Evolutionary conservation across 2,888 invertebrate species (phyloP).

Genomic region (Ecliptopera silaceata): DNA sequence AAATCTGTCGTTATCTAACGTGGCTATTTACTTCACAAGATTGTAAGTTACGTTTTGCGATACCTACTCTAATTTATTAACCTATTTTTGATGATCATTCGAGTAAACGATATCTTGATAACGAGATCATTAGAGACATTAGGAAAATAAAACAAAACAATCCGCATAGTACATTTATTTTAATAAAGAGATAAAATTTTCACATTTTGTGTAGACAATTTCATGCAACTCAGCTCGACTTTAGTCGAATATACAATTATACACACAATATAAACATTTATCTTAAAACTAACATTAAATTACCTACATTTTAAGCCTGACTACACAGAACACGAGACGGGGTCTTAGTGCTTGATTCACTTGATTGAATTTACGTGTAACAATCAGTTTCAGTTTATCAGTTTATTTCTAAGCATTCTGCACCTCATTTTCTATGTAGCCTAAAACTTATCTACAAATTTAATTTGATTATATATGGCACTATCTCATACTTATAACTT

Average conservation of each 20-base stretch:
- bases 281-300: slow-evolving; percentile 45
- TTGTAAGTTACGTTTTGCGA: no score
- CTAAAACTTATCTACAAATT: neutral
- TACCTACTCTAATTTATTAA: no score
- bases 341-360: neutral
- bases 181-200: slow-evolving; percentile 80
- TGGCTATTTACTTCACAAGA: no score
- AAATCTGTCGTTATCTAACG: no score
- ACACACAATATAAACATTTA: slow-evolving; percentile 62
- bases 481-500: no score
- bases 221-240: slow-evolving; percentile 61
- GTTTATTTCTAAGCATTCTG: neutral
- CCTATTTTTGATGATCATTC: neutral
- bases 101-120: neutral
- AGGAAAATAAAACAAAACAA: slow-evolving; percentile 49
- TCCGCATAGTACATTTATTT: slow-evolving; percentile 80
- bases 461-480: neutral
- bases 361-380: no score
- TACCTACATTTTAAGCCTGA: slow-evolving; percentile 29
- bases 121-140: neutral
- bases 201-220: slow-evolving; percentile 78
- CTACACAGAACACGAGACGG: neutral
- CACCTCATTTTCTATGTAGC: neutral
- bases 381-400: no score
- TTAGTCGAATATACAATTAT: slow-evolving; percentile 55